phyloP scores from a whole-genome alignment of 2,113 vertebrate genomes.

The Psilopogon haemacephalus region DNA sequence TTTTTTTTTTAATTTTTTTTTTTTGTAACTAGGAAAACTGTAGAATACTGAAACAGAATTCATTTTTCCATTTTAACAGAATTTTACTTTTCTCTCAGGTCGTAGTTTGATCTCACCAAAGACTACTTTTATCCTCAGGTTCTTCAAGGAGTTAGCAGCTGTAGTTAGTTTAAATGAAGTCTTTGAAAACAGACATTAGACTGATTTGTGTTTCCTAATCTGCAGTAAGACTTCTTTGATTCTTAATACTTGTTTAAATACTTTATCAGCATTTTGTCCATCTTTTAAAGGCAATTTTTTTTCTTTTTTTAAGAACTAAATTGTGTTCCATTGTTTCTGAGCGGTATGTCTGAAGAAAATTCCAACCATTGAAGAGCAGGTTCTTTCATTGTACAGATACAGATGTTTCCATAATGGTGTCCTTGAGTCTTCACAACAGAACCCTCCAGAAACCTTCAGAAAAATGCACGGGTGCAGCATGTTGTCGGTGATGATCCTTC shows the following conservation, averaged over 20 bases:
- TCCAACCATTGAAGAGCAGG: neutral
- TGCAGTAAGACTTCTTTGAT: neutral
- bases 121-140: neutral
- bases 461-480: rapidly evolving
- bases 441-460: neutral
- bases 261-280: neutral
- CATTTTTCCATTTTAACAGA: neutral
- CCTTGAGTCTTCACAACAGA: neutral
- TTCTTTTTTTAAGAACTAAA: neutral
- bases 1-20: neutral
- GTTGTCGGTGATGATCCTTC: neutral
- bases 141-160: neutral
- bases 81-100: neutral
- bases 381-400: neutral
- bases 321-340: neutral
- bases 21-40: neutral
- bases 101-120: neutral
- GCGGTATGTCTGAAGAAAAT: neutral
- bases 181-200: neutral
- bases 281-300: neutral
- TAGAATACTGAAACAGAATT: neutral
- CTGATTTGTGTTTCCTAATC: neutral
- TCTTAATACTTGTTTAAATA: neutral
- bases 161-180: neutral
- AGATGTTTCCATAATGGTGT: neutral